Evolutionary conservation across 2,797 vertebrate species (phyloP), one percentile per base, ranked within the genome.

Genomic region (Pipistrellus nathusii): DNA sequence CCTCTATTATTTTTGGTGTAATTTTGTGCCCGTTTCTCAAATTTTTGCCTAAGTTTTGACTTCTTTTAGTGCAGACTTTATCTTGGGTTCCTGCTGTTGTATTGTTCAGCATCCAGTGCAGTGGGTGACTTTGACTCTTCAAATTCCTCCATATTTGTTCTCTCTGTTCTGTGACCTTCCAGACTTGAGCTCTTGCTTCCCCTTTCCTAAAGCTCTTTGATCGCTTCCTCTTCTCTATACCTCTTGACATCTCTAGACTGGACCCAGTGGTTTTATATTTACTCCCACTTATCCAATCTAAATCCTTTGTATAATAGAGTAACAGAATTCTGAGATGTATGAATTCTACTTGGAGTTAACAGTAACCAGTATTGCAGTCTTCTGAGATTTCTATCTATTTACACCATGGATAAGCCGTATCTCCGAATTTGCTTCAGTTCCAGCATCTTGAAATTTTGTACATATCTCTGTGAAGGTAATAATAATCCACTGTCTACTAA

Each of bases 391-490:
- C 32, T 84, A 53, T 51, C 41, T 12, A 32, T 84, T 66, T 66
- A 71, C 0, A 71, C 1, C 18, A 41, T 14, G 4, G 14, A 86
- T 53, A 95, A 80, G 25, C 21, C 10, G 27, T 41, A 69, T 68
- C 44, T 84, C 57, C 48, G 81, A 71, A 69, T 86, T 84, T 84
- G 69, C 30, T 94, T 93, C 18, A 77, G 8, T 68, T 69, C 55
- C 35, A 84, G 35, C 48, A 95, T 86, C 27, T 44, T 82, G 25
- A 51, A 94, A 32, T 85, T 85, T 30, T 77, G n/a, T 77, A 51
- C 5, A 62, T 62, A 75, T 90, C 13, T 71, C 86, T 83, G 66
- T 30, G 8, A 69, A 69, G 51, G 93, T 53, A 85, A 27, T 68
- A 81, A 68, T 38, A 84, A 53, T 5, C 9, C 6, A 35, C 4